Conservation (phyloP, 2,797 vertebrate species). For the Melanotaenia maccullochi region DNA sequence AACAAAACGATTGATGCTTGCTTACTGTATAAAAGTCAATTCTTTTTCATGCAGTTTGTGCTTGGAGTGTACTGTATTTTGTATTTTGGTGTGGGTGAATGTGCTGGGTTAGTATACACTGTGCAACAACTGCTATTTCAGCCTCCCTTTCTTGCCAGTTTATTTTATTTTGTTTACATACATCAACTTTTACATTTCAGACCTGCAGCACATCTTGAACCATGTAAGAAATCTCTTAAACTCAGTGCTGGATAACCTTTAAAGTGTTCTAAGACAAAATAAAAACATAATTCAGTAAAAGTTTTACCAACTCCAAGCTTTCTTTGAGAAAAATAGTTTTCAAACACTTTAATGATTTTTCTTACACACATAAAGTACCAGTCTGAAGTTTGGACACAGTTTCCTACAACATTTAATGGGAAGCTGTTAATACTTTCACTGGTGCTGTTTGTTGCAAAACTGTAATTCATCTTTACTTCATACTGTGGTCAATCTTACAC, state of each 20-base stretch:
- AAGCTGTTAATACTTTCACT: too few species aligned
- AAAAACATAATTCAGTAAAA: too few species aligned
- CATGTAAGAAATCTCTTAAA: not conserved
- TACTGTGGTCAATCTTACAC: too few species aligned
- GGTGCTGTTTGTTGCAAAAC: too few species aligned
- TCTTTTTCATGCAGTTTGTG: not conserved
- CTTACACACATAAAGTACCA: not conserved
- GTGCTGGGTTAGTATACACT: not conserved
- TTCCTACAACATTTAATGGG: too few species aligned
- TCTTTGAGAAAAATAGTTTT: not conserved
- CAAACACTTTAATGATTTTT: not conserved
- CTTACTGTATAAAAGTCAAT: conserved; percentile 6
- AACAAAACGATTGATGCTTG: not conserved
- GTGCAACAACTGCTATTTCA: not conserved
- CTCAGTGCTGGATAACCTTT: not conserved
- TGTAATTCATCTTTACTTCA: too few species aligned
- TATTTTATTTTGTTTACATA: too few species aligned
- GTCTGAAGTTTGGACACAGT: too few species aligned
- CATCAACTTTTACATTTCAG: too few species aligned
- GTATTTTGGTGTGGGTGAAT: not conserved
- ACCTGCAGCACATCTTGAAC: too few species aligned
- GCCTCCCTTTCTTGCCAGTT: not conserved
- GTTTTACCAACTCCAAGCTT: not conserved
- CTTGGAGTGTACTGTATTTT: conserved; percentile 1
- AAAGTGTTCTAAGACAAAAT: not conserved